These are phyloP conservation scores for Hydropsyche betteni DNA, from an alignment of 2,888 invertebrate genomes.

Conservation along the genomic window DNA sequence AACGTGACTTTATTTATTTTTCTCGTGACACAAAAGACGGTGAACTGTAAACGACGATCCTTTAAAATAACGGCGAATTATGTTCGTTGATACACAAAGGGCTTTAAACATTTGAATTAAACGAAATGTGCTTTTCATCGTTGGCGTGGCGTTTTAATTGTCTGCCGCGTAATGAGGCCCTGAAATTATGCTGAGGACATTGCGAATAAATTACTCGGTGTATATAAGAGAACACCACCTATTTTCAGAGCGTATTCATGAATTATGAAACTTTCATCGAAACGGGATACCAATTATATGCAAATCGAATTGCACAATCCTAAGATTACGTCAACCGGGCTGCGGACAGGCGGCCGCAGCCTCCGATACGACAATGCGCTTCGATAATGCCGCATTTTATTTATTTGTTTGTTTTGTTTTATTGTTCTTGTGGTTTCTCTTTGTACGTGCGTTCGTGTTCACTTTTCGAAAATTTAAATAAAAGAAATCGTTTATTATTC, in stretches of 20 bases:
- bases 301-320: conserved; percentile 24
- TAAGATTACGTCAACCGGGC: conserved; percentile 15
- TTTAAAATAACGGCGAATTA: too few relatives aligned
- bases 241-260: background rate
- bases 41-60: background rate
- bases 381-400: background rate
- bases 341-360: conserved; percentile 5
- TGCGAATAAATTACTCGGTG: too few relatives aligned
- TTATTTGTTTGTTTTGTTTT: background rate
- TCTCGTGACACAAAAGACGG: background rate
- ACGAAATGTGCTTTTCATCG: too few relatives aligned
- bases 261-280: conserved; percentile 24
- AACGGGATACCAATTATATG: conserved; percentile 28
- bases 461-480: too few relatives aligned
- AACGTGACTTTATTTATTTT: conserved; percentile 16
- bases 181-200: too few relatives aligned
- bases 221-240: too few relatives aligned
- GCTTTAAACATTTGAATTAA: too few relatives aligned
- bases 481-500: conserved; percentile 15
- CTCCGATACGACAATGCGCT: conserved; percentile 6
- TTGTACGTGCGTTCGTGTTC: too few relatives aligned
- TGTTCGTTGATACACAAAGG: too few relatives aligned
- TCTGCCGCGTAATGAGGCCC: too few relatives aligned
- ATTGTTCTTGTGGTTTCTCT: too few relatives aligned
- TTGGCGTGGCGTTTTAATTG: too few relatives aligned